Evolutionary conservation across 2,797 vertebrate genomes (phyloP).

Genomic region (Helicolenus hilgendorfi): DNA sequence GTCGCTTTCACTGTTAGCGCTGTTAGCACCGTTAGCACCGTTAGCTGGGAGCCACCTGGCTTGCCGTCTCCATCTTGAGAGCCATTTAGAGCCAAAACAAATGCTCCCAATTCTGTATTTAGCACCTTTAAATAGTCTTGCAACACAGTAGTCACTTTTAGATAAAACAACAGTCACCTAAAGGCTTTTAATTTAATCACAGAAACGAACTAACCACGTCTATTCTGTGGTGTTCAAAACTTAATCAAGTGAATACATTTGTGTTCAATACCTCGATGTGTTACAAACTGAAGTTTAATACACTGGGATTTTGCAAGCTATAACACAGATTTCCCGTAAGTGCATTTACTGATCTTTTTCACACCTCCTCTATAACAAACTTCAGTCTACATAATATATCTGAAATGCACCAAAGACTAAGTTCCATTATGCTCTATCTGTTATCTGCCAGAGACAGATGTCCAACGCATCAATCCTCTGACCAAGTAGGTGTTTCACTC

Average conservation of each 20-base stretch:
- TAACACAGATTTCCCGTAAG: background rate
- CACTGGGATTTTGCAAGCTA: background rate
- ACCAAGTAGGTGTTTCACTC: background rate
- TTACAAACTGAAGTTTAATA: background rate
- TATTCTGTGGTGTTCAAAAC: background rate
- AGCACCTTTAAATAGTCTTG: too few species aligned
- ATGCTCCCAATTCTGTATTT: too few species aligned
- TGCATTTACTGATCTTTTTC: background rate
- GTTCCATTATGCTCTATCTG: constrained; percentile 13
- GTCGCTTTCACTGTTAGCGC: too few species aligned
- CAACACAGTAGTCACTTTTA: background rate
- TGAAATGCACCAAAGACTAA: background rate
- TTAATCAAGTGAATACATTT: too few species aligned
- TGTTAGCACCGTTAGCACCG: too few species aligned
- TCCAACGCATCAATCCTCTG: constrained; percentile 15
- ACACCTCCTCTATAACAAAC: background rate
- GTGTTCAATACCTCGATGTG: background rate
- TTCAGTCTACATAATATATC: background rate
- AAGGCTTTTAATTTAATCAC: background rate
- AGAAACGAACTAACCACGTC: background rate
- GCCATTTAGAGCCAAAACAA: too few species aligned
- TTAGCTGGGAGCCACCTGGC: too few species aligned
- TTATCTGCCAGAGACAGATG: constrained; percentile 30
- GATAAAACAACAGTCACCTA: background rate
- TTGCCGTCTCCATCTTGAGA: too few species aligned